Evolutionary conservation across 2,113 vertebrate genomes (phyloP).

Genomic region (Loxodonta africana): DNA sequence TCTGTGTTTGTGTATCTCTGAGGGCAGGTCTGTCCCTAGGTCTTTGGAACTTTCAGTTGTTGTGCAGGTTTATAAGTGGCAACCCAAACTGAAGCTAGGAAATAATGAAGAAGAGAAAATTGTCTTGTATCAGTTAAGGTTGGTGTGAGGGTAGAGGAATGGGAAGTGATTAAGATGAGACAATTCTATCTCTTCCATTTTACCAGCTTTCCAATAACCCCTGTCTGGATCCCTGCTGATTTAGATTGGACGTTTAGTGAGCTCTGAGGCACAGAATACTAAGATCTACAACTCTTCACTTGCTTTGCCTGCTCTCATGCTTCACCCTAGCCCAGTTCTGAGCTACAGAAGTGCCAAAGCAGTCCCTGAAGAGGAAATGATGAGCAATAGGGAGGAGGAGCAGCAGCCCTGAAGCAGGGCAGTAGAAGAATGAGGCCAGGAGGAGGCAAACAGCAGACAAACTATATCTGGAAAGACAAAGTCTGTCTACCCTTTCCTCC

Average conservation of each 20-base stretch:
- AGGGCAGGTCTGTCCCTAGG: not conserved
- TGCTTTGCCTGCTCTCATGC: not conserved
- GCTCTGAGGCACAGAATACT: not conserved
- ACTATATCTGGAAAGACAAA: constrained; percentile 9
- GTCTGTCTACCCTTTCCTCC: not conserved
- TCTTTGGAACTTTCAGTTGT: constrained; percentile 24
- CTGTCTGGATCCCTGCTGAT: not conserved
- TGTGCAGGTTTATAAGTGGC: constrained; percentile 36
- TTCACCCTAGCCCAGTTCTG: constrained; percentile 20
- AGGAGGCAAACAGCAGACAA: constrained; percentile 24
- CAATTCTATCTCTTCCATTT: constrained; percentile 38
- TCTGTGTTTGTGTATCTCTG: constrained; percentile 39
- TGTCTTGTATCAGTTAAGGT: not conserved
- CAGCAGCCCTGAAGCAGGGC: not conserved
- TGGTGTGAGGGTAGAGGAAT: constrained; percentile 31
- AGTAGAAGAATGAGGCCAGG: not conserved
- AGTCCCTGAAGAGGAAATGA: constrained; percentile 11
- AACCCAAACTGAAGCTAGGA: constrained; percentile 37
- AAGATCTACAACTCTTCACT: constrained; percentile 4
- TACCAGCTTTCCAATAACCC: not conserved
- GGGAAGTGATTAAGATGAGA: not conserved
- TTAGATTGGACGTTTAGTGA: not conserved
- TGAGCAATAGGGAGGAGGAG: not conserved
- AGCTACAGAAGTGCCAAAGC: not conserved
- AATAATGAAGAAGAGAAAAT: constrained; percentile 46